Conservation (phyloP, 2,888 invertebrate species). For the Mongoloraphidia duomilia region DNA sequence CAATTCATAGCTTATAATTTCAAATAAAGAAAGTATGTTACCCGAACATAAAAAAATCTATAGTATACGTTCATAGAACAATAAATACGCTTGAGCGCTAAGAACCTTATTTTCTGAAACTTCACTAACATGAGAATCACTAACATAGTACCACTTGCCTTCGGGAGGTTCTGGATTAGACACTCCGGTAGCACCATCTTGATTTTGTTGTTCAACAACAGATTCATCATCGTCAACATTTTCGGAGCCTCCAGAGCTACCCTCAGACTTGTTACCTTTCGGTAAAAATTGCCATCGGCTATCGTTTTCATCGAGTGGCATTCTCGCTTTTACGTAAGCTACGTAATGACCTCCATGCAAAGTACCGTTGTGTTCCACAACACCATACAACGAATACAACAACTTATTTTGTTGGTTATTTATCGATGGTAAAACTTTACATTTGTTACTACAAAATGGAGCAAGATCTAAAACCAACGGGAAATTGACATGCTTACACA, state of each 20-base stretch:
- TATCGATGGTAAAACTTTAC: slow-evolving; percentile 40
- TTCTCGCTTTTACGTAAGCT: slow-evolving; percentile 84
- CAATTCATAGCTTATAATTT: background rate
- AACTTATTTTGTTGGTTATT: slow-evolving; percentile 38
- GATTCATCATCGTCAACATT: slow-evolving; percentile 30
- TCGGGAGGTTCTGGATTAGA: slow-evolving; percentile 35
- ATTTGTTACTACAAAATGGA: slow-evolving; percentile 66
- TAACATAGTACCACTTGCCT: slow-evolving; percentile 88
- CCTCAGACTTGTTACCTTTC: slow-evolving; percentile 37
- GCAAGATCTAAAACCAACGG: slow-evolving; percentile 74
- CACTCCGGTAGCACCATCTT: slow-evolving; percentile 29
- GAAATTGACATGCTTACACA: slow-evolving; percentile 76
- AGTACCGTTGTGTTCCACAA: slow-evolving; percentile 89
- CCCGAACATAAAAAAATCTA: slow-evolving; percentile 28
- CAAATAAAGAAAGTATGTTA: no score
- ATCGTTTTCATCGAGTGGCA: slow-evolving; percentile 43
- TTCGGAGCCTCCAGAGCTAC: slow-evolving; percentile 28
- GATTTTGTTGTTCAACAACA: slow-evolving; percentile 29
- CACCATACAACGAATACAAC: slow-evolving; percentile 82
- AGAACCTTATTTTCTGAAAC: slow-evolving; percentile 69
- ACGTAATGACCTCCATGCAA: slow-evolving; percentile 86
- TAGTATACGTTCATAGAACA: slow-evolving; percentile 90
- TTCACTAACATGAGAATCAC: slow-evolving; percentile 76
- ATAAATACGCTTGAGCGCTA: slow-evolving; percentile 79
- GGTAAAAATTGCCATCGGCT: slow-evolving; percentile 62